phyloP scores from a whole-genome alignment of 2,888 invertebrate genomes.

The Heterodera filipjevi region DNA sequence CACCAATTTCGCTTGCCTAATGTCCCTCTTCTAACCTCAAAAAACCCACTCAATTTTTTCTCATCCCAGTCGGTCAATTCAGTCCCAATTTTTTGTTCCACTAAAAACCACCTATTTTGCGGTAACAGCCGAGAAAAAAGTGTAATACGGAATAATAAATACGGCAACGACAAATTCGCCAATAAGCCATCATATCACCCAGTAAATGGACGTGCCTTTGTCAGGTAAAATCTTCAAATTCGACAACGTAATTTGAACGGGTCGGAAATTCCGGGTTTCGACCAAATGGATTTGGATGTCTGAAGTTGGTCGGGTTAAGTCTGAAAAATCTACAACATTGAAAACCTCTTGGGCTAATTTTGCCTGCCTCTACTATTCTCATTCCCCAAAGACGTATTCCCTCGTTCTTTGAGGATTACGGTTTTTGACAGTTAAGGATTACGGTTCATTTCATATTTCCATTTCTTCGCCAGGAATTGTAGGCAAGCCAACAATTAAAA shows the following conservation, averaged over 20 bases:
- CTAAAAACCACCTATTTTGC: background rate
- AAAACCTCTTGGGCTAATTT: too few relatives aligned
- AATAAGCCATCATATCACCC: background rate
- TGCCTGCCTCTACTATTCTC: too few relatives aligned
- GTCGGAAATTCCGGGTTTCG: too few relatives aligned
- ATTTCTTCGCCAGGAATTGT: too few relatives aligned
- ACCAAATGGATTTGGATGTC: too few relatives aligned
- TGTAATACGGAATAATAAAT: background rate
- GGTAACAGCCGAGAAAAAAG: background rate
- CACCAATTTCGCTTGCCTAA: background rate
- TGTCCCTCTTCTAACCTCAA: background rate
- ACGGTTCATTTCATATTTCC: too few relatives aligned
- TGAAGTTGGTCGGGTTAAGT: too few relatives aligned
- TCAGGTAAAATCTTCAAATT: background rate
- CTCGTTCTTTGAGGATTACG: too few relatives aligned
- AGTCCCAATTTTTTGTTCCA: background rate
- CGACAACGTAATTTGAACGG: too few relatives aligned
- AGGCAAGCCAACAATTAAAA: too few relatives aligned
- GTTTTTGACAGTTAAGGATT: too few relatives aligned
- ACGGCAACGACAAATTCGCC: background rate
- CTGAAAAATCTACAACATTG: too few relatives aligned
- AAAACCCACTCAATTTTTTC: background rate
- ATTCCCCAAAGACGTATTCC: background rate
- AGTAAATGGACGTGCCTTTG: constrained; percentile 12
- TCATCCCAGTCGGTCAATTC: background rate